Base-by-base conservation (phyloP, 2,888 invertebrate species). In the Trimorus sp. region DNA sequence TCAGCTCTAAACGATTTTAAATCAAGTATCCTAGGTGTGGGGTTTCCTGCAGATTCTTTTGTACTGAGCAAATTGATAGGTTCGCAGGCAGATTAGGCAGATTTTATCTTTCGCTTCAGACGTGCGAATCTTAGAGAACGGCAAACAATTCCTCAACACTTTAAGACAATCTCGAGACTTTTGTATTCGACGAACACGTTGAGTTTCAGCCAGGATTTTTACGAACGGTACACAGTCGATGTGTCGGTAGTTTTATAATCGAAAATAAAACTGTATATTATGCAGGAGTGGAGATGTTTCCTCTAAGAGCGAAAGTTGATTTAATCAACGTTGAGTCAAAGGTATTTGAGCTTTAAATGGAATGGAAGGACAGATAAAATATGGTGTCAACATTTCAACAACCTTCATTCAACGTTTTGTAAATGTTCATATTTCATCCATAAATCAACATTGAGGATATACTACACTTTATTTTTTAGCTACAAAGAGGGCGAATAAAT, bases 101-200 rank as follows among this genome's bases (percentile, higher is more conserved):
- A n/a, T n/a, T 69, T 69, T 63, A 70, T 58, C 77, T 70, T 63
- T 59, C 58, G 59, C 70, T 69, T 70, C 42, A 59, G 45, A 38
- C 70, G 58, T 40, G 56, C 9, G 56, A 58, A 63, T 58, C 62
- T 60, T 62, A 37, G 60, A 70, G 53, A 70, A 45, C 26, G 26
- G 36, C 37, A 42, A 78, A 26, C 70, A 40, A 51, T 65, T 70
- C 53, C 51, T 65, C 51, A 78, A 59, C 48, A 70, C 53, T 36
- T 65, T 78, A 65, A 78, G 77, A 77, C 69, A 70, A 78, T 78
- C 70, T 78, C 45, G 45, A 48, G 37, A 12, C 4, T 69, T 69
- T 77, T 26, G n/a, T 54, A 54, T 26, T 70, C 7, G 40, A 49
- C 26, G 36, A 36, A 56, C 15, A 9, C 15, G 54, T 48, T 58